Percentiles rank a stretch among this genome's conserved stretches.
Conservation (phyloP, 1,140 invertebrate species). For the Drosophila nebulosa region DNA sequence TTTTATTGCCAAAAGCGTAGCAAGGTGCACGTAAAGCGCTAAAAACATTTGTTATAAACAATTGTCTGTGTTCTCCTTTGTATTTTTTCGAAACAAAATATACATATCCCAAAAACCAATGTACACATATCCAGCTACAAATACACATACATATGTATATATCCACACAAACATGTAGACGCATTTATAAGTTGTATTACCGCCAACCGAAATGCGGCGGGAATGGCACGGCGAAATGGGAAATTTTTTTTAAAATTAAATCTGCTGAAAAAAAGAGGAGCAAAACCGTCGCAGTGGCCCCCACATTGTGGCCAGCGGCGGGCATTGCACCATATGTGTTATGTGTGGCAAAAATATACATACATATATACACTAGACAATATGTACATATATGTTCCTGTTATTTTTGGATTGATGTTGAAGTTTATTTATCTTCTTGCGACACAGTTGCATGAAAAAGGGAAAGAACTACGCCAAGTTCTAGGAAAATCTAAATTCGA, state of each 20-base stretch:
- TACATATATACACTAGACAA: background rate
- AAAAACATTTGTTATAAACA: constrained; percentile 57
- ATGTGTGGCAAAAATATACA: background rate
- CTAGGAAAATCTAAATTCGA: background rate
- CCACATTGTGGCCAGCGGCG: background rate
- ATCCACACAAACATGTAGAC: background rate
- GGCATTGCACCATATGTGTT: background rate
- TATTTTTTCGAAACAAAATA: background rate
- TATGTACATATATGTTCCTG: constrained; percentile 12
- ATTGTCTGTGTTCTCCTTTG: constrained; percentile 42
- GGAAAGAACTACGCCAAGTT: background rate
- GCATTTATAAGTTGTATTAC: background rate
- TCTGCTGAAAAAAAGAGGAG: background rate
- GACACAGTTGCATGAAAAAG: constrained; percentile 23
- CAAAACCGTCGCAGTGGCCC: background rate
- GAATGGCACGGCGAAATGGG: background rate
- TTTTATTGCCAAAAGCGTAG: constrained; percentile 35
- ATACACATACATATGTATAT: background rate
- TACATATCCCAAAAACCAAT: background rate
- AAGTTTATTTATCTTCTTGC: constrained; percentile 27
- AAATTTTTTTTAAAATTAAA: background rate
- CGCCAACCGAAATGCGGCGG: background rate
- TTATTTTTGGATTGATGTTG: constrained; percentile 25
- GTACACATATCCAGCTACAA: constrained; percentile 39
- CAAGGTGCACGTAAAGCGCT: constrained; percentile 52